Evolutionary conservation across 2,888 invertebrate genomes (phyloP), one percentile per base, ranked within the genome.

Genomic region (Bellardia pandia): DNA sequence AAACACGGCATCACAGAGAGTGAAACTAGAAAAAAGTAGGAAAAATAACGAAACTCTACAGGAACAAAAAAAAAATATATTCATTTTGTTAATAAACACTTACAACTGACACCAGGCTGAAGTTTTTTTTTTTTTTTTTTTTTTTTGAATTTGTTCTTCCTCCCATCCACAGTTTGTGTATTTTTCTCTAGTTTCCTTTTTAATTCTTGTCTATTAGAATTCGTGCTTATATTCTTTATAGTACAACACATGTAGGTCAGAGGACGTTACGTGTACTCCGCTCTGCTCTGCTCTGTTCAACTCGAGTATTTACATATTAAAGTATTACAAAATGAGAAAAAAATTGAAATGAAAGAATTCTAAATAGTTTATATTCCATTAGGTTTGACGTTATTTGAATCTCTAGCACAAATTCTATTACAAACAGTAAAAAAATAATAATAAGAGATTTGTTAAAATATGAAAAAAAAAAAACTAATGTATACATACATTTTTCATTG

Each of bases 81-180:
- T 69, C 79, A 75, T 74, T 85, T 79, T 75, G 60, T 85, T 79
- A 75, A 75, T 79, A 79, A 75, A 69, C 68, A 79, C 74, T 85
- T 85, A 40, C 58, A 60, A 85, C 74, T 75, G 74, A 75, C 79
- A 85, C 79, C 53, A 84, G 78, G 40, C 58, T 68, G 51, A 58
- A 76, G 48, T 48, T 66, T 78, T 33, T 58, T 66, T 76, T 64
- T 76, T 51, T 60, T 37, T 11, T 14, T 62, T 40, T 37, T 62
- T n/a, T 37, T 33, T 68, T 37, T 37, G 37, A 37, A 6, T 37
- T 37, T 6, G 6, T 37, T 37, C 56, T 74, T 84, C 40, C 14
- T 53, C 11, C 11, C 33, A 4, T 56, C 37, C 45, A 6, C 37
- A 5, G 16, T 48, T 3, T 68, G 51, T 8, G 48, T 33, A 37